These are phyloP conservation scores for Calameuta pallipes DNA, from an alignment of 2,888 invertebrate genomes.

Conservation along the genomic window DNA sequence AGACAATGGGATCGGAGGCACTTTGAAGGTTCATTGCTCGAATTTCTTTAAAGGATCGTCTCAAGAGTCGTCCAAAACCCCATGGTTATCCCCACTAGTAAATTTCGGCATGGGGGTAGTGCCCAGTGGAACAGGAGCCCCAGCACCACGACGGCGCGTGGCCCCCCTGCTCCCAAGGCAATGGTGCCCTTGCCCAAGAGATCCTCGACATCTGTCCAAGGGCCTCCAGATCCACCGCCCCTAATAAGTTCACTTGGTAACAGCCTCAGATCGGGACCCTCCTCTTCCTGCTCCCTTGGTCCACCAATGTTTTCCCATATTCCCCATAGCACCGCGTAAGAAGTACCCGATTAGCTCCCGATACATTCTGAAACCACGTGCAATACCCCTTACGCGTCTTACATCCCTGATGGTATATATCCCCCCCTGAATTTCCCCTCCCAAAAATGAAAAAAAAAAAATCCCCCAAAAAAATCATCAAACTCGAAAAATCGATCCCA, in stretches of 20 bases:
- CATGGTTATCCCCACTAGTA: constrained; percentile 48
- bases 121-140: neutral
- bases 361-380: neutral
- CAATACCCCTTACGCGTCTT: neutral
- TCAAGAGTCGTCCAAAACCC: constrained; percentile 48
- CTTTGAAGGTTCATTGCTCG: neutral
- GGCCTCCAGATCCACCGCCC: constrained; percentile 44
- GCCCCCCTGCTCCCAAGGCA: constrained; percentile 21
- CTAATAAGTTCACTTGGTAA: constrained; percentile 57
- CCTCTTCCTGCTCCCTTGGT: constrained; percentile 1
- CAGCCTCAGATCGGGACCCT: constrained; percentile 39
- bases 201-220: constrained; percentile 57
- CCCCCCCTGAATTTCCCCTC: no score
- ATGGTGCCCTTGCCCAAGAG: constrained; percentile 41
- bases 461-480: no score
- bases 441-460: no score
- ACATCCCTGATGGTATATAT: no score
- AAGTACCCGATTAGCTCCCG: neutral
- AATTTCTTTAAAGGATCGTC: constrained; percentile 24
- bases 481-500: neutral
- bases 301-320: neutral
- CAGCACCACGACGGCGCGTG: neutral
- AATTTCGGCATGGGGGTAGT: neutral
- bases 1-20: neutral
- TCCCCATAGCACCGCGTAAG: neutral